These are phyloP conservation scores for Pteromalus puparum DNA, from an alignment of 1,140 invertebrate species.

Conservation along the genomic window DNA sequence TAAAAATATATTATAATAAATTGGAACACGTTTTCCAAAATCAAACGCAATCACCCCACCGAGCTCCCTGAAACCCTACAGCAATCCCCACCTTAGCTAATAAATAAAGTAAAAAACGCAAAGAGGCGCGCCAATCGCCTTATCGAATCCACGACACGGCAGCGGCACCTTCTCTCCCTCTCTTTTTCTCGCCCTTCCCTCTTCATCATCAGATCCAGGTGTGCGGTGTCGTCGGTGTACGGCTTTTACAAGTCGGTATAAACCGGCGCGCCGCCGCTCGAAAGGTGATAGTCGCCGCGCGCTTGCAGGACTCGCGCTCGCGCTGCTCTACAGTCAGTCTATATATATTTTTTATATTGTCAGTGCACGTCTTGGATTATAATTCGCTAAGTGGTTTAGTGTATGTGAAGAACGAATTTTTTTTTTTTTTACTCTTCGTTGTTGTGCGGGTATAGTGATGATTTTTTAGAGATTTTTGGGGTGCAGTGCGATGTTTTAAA, in stretches of 20 bases:
- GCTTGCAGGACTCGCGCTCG: slow-evolving; percentile 10
- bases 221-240: too few relatives aligned
- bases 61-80: too few relatives aligned
- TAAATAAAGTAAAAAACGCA: neutral
- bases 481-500: too few relatives aligned
- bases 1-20: too few relatives aligned
- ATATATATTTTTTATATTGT: too few relatives aligned
- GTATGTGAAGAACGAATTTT: neutral
- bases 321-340: too few relatives aligned
- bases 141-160: neutral
- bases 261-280: neutral
- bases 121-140: neutral
- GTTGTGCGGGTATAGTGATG: too few relatives aligned
- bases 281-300: slow-evolving; percentile 46
- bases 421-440: neutral
- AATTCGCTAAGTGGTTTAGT: neutral
- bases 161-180: neutral
- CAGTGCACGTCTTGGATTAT: too few relatives aligned
- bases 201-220: neutral
- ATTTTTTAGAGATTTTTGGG: too few relatives aligned
- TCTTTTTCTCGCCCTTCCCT: slow-evolving; percentile 4
- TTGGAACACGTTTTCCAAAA: too few relatives aligned
- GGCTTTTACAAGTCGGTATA: slow-evolving; percentile 21
- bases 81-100: neutral
- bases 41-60: too few relatives aligned